Evolutionary conservation across 2,888 invertebrate genomes (phyloP), one percentile per base, ranked within the genome.

Genomic region (Diaprepes abbreviatus): DNA sequence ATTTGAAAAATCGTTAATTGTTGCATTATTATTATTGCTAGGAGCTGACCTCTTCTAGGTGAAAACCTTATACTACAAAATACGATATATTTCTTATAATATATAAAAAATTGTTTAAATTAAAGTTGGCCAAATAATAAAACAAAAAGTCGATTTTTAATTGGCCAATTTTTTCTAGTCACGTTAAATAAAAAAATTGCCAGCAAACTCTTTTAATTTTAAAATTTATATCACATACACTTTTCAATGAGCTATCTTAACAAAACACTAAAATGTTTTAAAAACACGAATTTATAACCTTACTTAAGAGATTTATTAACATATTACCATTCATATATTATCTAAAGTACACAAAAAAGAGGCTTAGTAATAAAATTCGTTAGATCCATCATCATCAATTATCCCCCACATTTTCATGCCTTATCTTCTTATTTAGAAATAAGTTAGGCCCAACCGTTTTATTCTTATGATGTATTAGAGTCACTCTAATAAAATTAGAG

Each of bases 361-460:
- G 24, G 28, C 28, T 50, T 50, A 16, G 48, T 16, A 50, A 28
- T 50, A 28, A 50, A 50, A 50, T 50, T 28, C 48, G 16, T 28
- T 24, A 12, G 28, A 50, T 50, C 48, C 48, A 50, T 50, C 50
- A 36, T 66, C 66, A 66, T 66, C 66, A 58, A 66, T 66, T 66
- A 66, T 58, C 24, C 31, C n/a, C 5, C 33, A 50, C 36, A 38
- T 36, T 66, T 66, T 38, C 58, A 33, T 50, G 38, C 50, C 19
- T 54, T 40, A 38, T 64, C 40, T 24, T 48, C 28, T 31, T 36
- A 58, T 66, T 58, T 50, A 36, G 50, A 16, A 57, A 63, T 52
- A 36, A 52, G 52, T 50, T 40, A 28, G 28, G 48, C 48, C 12
- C 10, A 12, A 12, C 48, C 48, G 24, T 9, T 19, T 4, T 50